Base-by-base conservation (phyloP, 2,113 vertebrate species). In the Acanthochromis polyacanthus region DNA sequence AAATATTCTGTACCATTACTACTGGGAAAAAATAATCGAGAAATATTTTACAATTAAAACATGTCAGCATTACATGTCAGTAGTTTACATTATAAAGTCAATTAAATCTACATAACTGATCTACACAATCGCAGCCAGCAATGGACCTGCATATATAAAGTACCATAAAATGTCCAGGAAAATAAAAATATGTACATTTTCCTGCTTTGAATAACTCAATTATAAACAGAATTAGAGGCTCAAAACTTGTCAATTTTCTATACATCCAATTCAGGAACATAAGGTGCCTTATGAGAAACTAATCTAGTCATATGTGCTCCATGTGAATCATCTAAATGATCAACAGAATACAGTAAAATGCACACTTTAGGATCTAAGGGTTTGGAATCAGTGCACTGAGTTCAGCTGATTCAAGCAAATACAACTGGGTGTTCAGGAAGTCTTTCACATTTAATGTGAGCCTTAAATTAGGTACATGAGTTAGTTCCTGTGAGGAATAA, bases 31-130 rank as follows among this genome's bases (percentile, higher is more conserved):
- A 50, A 83, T 70, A 73, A 83, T 50, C 91, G 93, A 95, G 93
- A 95, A 97, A 97, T 93, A 96, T 90, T 95, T 94, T 95, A 95
- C 94, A 95, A 94, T 96, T 95, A 95, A 96, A 95, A 95, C 88
- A 74, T 81, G 82, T 78, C 89, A 86, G 89, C 89, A 75, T 85
- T 88, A 95, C 88, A 74, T 81, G 82, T 91, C 93, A 91, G 93
- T 96, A 92, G 65, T 81, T 75, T 92, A 96, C 93, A 96, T 89
- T 25, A 86, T 84, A 93, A 92, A 86, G 79, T 93, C 82, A 91
- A 80, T 88, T 82, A 83, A 88, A 87, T 93, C 93, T 95, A 94
- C 89, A 94, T 80, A 82, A 81, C 79, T 50, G 56, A 79, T 90
- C 93, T 95, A 93, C 93, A 94, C 95, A 95, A 63, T 61, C 82